Conservation (phyloP, 2,113 vertebrate species). For the Myxocyprinus asiaticus region DNA sequence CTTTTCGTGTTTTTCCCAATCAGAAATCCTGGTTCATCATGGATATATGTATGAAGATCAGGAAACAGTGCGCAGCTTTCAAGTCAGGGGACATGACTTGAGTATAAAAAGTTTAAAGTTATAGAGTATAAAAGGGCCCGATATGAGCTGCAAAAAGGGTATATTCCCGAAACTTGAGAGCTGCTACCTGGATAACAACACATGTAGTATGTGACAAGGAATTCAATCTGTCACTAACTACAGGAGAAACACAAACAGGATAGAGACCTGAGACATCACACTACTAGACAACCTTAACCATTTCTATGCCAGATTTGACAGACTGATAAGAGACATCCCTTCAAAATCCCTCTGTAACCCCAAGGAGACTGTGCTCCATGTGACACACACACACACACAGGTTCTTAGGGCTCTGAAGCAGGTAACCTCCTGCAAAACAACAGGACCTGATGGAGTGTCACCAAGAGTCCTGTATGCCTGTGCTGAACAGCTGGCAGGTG, state of each 20-base stretch:
- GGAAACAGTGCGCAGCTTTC: background rate
- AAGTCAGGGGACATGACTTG: slow-evolving; percentile 3
- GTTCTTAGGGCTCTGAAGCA: slow-evolving; percentile 5
- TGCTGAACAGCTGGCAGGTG: too few relatives aligned
- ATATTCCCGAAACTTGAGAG: slow-evolving; percentile 8
- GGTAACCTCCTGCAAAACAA: slow-evolving; percentile 10
- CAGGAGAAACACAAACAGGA: slow-evolving; percentile 11
- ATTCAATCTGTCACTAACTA: slow-evolving; percentile 15
- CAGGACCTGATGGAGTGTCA: slow-evolving; percentile 3
- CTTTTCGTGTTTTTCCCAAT: background rate
- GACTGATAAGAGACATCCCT: background rate
- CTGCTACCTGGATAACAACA: slow-evolving; percentile 22
- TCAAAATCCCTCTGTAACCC: background rate
- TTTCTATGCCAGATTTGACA: slow-evolving; percentile 27
- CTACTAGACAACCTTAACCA: background rate
- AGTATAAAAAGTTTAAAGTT: too few relatives aligned
- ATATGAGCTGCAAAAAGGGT: slow-evolving; percentile 23
- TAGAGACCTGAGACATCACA: background rate
- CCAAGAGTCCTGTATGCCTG: slow-evolving; percentile 6
- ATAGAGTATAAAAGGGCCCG: slow-evolving; percentile 15
- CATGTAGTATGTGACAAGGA: slow-evolving; percentile 24
- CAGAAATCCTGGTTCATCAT: slow-evolving; percentile 23
- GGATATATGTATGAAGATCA: slow-evolving; percentile 14
- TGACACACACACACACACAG: slow-evolving; percentile 21
- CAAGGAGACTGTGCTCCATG: slow-evolving; percentile 12